Base-by-base conservation (phyloP, 1,140 invertebrate genomes). In the Pachypsylla venusta region DNA sequence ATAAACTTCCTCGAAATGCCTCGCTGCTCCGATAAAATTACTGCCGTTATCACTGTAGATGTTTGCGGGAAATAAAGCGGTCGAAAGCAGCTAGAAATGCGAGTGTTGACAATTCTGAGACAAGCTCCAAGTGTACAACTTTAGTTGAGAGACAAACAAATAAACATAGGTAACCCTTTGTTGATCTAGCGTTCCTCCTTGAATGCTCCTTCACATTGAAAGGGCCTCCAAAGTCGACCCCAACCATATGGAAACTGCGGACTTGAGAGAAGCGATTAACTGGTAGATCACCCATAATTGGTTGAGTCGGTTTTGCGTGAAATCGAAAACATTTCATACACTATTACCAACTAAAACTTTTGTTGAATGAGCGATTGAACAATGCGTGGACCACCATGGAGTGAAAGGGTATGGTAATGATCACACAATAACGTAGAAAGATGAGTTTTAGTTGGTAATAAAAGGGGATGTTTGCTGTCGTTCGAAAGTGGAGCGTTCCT, bases 381-480 rank as follows among this genome's bases (percentile, higher is more conserved):
- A 39, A 27, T 24, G 4, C 57, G 30, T 14, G 60, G 60, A 20
- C 70, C 69, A 27, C 62, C 64, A 62, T 74, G 72, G 1, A 70
- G 35, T 2, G 65, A 39, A 25, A 59, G 54, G 2, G 35, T 1
- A 59, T 74, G 72, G 24, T 66, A 61, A 54, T 70, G 13, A 2
- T 57, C 25, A 5, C 74, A 65, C 2, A 75, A 60, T 25, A 71
- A 42, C 10, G 63, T 59, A n/a, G 69, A 68, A 1, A 74, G 55
- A 22, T 62, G 60, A 63, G 70, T 62, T 22, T 64, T 67, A n/a
- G 60, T 28, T 16, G 69, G 67, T 30, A 70, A 56, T 7, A 75
- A 25, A 12, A 73, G 68, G 0, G 71, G 73, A 64, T 74, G 70
- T 61, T 71, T 72, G 20, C 65, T 63, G n/a, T 67, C 61, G 16